A percentile compares a stretch with the other conserved stretches of the same genome.
Conservation (phyloP, 2,888 invertebrate genomes). For the Ceramica pisi region DNA sequence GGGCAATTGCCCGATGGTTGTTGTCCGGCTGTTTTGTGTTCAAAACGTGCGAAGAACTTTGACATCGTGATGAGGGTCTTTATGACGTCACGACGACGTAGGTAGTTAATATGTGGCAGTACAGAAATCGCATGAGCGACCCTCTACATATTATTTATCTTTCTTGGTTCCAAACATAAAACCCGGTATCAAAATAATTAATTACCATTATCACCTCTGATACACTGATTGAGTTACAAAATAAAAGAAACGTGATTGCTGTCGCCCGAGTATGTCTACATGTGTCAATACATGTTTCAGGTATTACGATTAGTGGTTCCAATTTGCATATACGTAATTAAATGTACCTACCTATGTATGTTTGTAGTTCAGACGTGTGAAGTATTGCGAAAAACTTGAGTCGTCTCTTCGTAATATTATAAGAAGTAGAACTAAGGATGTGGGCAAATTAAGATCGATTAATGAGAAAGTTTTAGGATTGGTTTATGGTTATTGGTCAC, state of each 20-base stretch:
- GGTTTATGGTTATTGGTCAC: too few relatives aligned
- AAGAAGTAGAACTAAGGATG: background rate
- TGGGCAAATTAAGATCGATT: background rate
- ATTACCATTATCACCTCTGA: conserved; percentile 43
- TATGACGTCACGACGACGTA: too few relatives aligned
- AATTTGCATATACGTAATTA: conserved; percentile 58
- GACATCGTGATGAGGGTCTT: too few relatives aligned
- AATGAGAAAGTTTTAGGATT: too few relatives aligned
- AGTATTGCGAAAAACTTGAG: conserved; percentile 32
- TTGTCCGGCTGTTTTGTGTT: too few relatives aligned
- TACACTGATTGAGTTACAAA: conserved; percentile 55
- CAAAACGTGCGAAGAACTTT: too few relatives aligned
- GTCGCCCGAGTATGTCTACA: conserved; percentile 40
- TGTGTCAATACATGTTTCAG: conserved; percentile 60
- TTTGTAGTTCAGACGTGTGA: conserved; percentile 44
- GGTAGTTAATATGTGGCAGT: too few relatives aligned
- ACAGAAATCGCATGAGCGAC: background rate
- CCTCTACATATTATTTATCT: conserved; percentile 5
- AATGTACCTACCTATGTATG: conserved; percentile 32
- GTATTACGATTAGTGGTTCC: conserved; percentile 57
- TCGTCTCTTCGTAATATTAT: background rate
- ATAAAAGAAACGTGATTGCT: conserved; percentile 61
- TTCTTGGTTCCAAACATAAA: background rate
- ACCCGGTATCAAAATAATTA: conserved; percentile 45
- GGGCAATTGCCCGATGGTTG: too few relatives aligned